Evolutionary conservation across 1,140 invertebrate species (phyloP).

Genomic region (Homalodisca vitripennis): DNA sequence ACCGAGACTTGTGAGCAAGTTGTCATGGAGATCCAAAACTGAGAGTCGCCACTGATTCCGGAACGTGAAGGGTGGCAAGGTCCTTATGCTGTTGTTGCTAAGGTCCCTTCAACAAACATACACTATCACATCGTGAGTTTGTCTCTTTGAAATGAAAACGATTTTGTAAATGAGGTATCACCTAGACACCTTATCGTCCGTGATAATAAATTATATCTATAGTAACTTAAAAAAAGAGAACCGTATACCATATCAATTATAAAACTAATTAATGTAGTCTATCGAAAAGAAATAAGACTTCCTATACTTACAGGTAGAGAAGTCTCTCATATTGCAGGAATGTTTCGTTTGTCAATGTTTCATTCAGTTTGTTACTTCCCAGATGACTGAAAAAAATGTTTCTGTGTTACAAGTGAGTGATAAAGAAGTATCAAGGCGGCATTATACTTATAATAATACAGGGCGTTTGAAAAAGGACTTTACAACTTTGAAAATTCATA

Average conservation of each 20-base stretch:
- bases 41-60: conserved; percentile 45
- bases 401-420: no score
- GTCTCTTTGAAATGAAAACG: neutral
- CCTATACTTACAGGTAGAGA: conserved; percentile 45
- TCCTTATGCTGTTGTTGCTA: conserved; percentile 45
- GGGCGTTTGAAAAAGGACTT: no score
- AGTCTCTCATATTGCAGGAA: conserved; percentile 43
- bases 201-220: no score
- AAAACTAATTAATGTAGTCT: neutral
- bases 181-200: no score
- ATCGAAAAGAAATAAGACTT: neutral
- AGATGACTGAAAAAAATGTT: conserved; percentile 45
- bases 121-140: neutral
- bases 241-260: neutral
- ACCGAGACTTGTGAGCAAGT: conserved; percentile 42
- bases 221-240: no score
- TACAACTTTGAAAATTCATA: no score
- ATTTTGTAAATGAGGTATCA: conserved; percentile 8
- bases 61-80: conserved; percentile 44
- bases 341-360: conserved; percentile 40
- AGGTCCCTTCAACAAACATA: conserved; percentile 40
- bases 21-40: conserved; percentile 47
- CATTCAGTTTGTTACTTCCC: conserved; percentile 42
- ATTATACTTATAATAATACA: no score
- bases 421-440: no score